Base-by-base conservation (phyloP, 1,140 invertebrate species). In the Lepeophtheirus salmonis region DNA sequence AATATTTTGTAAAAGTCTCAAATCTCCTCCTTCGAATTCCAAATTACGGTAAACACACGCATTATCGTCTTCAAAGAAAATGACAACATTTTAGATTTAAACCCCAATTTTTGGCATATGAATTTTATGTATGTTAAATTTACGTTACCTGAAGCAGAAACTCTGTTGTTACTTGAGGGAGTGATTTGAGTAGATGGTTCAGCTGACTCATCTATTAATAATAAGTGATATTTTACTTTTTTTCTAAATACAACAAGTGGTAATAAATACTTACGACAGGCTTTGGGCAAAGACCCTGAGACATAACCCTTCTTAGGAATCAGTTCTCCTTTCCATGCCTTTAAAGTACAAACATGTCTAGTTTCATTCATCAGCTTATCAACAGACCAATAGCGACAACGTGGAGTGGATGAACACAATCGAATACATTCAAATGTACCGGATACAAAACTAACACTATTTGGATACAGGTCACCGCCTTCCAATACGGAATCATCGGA, bases 11-110 rank as follows among this genome's bases (percentile, higher is more conserved):
- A 57, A 17, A 25, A 41, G 16, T 3, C 26, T 57, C n/a, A 57
- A 20, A 41, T 57, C 25, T 14, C 55, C 55, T n/a, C 55, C 55
- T 4, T 24, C 17, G 25, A 57, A 57, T 30, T 57, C 23, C 55
- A 57, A 30, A 30, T 57, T 57, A 3, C 26, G 23, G 26, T 57
- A 57, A 30, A 57, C 26, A 17, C 55, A 57, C n/a, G 20, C 52
- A 16, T 41, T 6, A 41, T 41, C 30, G n/a, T 41, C 30, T 41
- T 41, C 30, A 41, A 41, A n/a, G n/a, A 41, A 41, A 41, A 41
- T 10, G 6, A 41, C 30, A 41, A 10, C n/a, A 41, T 41, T 41
- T 6, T 41, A n/a, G n/a, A n/a, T n/a, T n/a, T n/a, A n/a, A n/a
- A n/a, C n/a, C n/a, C n/a, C n/a, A n/a, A n/a, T n/a, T n/a, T n/a